Conservation (phyloP, 1,140 invertebrate species). For the Cotesia chilonis region DNA sequence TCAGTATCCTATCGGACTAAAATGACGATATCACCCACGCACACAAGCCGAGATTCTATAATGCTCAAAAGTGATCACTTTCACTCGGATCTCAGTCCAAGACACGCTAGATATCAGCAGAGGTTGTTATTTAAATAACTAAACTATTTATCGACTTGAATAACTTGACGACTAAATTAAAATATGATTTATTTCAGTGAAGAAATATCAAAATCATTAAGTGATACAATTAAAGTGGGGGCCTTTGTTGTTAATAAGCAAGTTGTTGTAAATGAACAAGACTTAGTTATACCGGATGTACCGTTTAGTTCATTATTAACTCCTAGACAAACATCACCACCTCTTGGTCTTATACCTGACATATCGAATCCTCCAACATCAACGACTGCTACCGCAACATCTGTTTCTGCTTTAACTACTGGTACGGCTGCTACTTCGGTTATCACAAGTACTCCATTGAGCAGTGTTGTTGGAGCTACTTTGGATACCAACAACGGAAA, state of each 20-base stretch:
- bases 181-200: slow-evolving; percentile 62
- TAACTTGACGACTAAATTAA: slow-evolving; percentile 22
- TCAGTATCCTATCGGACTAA: slow-evolving; percentile 86
- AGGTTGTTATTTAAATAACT: slow-evolving; percentile 48
- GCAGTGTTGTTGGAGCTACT: slow-evolving; percentile 34
- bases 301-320: slow-evolving; percentile 74
- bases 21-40: slow-evolving; percentile 87
- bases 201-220: slow-evolving; percentile 69
- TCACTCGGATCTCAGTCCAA: slow-evolving; percentile 77
- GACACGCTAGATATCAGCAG: slow-evolving; percentile 70
- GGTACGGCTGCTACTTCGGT: slow-evolving; percentile 35
- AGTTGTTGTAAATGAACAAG: slow-evolving; percentile 67
- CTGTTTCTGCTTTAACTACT: slow-evolving; percentile 21
- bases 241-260: slow-evolving; percentile 74
- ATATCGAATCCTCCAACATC: slow-evolving; percentile 8
- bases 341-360: slow-evolving; percentile 45
- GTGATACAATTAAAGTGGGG: slow-evolving; percentile 74
- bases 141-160: slow-evolving; percentile 19
- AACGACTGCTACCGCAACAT: slow-evolving; percentile 30
- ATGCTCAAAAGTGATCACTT: slow-evolving; percentile 93
- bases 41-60: slow-evolving; percentile 75
- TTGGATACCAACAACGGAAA: slow-evolving; percentile 66
- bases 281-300: slow-evolving; percentile 71
- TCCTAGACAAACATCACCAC: slow-evolving; percentile 59
- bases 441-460: slow-evolving; percentile 25